Base-by-base conservation (phyloP, 2,888 invertebrate genomes). In the Drepana falcataria region DNA sequence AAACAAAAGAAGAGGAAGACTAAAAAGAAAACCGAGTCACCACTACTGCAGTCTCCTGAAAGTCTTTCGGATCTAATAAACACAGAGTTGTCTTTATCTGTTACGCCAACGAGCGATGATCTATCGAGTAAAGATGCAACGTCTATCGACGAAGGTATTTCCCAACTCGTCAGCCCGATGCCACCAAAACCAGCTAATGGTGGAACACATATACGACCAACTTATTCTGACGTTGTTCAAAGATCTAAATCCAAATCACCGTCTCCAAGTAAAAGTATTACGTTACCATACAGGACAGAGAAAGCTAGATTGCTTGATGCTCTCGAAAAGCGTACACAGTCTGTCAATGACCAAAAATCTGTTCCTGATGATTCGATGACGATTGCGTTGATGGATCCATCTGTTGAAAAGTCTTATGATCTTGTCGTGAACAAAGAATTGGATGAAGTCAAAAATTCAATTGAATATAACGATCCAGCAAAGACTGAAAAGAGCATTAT, bases 401-500 rank as follows among this genome's bases (percentile, higher is more conserved):
- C 84, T 0, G 82, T 91, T 34, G 85, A 89, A 66, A 83, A 84
- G 61, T 89, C 91, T 1, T 91, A 90, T 57, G 79, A 85, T 49
- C 68, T 86, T 4, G 91, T 94, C 35, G 90, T 96, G 2, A 91
- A 93, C 56, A 91, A 93, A 53, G 92, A 94, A 74, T 73, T 95
- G 55, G 80, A 89, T 51, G 87, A 91, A 54, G 74, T 95, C 4
- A 91, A 91, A 66, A 84, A 88, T 55, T 94, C 95, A 2, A 86
- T 95, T 7, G 85, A 92, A 52, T 85, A 79, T 59, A 91, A 92
- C 47, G 93, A 95, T 73, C 85, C 91, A 2, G 79, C 85, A 0
- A 82, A 92, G 9, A 92, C 95, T 48, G 95, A 96, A 78, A 94
- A 93, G 66, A 94, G 93, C 48, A 91, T 96, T 7, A 93, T 96